A percentile compares a stretch with the other conserved stretches of the same genome.
These are phyloP conservation scores for Pachycephala philippinensis DNA, from an alignment of 2,113 vertebrate species.

Conservation along the genomic window DNA sequence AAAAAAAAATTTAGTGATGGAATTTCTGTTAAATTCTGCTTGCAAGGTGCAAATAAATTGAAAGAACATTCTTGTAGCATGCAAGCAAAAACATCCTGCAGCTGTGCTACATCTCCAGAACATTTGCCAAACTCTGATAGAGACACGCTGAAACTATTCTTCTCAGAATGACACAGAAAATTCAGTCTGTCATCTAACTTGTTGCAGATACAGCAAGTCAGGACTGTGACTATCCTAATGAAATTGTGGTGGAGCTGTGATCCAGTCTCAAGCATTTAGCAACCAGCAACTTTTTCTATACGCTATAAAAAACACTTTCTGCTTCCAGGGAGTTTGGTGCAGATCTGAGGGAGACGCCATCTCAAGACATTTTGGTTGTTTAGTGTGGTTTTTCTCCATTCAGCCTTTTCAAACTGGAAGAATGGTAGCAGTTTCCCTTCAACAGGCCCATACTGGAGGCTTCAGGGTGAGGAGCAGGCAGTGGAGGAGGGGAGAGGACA, in stretches of 20 bases:
- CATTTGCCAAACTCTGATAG: background rate
- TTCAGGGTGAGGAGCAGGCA: rapidly evolving
- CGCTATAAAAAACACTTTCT: background rate
- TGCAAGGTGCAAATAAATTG: background rate
- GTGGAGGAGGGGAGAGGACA: background rate
- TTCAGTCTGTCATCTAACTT: background rate
- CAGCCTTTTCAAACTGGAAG: background rate
- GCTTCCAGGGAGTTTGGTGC: background rate
- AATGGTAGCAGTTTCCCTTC: background rate
- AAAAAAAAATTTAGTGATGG: background rate
- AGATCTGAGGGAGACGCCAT: background rate
- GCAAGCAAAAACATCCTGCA: background rate
- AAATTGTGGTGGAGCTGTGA: background rate
- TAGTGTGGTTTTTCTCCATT: background rate
- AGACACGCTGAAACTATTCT: background rate
- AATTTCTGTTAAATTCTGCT: background rate
- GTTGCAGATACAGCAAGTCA: background rate
- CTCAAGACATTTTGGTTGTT: background rate
- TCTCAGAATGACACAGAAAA: background rate
- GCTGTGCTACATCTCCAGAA: background rate
- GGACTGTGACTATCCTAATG: background rate
- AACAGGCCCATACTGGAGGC: background rate
- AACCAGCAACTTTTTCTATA: background rate
- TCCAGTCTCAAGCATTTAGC: background rate
- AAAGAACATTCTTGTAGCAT: background rate